These are phyloP conservation scores for Ephydatia muelleri DNA, from an alignment of 37 sponge, comb jelly and placozoan species.

Conservation along the genomic window DNA sequence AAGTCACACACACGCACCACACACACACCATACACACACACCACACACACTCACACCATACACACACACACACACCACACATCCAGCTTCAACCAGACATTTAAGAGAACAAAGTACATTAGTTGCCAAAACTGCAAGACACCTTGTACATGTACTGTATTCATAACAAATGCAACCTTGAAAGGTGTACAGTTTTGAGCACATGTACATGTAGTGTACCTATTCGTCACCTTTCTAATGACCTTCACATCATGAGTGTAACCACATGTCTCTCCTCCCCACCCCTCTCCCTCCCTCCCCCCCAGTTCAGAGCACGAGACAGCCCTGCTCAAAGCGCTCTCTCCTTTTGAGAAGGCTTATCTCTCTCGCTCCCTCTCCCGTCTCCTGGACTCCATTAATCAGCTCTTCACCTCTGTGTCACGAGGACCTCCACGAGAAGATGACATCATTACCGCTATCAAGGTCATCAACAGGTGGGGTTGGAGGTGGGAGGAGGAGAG, in stretches of 20 bases:
- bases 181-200: too few relatives aligned
- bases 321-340: conserved; percentile 65
- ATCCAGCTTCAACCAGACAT: too few relatives aligned
- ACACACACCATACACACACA: too few relatives aligned
- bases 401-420: conserved; percentile 63
- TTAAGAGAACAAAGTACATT: too few relatives aligned
- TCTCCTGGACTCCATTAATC: conserved; percentile 80
- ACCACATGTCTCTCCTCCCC: background rate
- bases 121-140: too few relatives aligned
- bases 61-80: too few relatives aligned
- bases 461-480: conserved; percentile 56
- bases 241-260: background rate
- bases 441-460: conserved; percentile 57
- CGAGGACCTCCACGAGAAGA: conserved; percentile 63
- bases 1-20: too few relatives aligned
- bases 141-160: background rate
- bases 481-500: background rate
- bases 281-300: background rate
- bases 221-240: background rate
- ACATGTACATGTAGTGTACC: background rate
- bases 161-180: too few relatives aligned
- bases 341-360: conserved; percentile 89
- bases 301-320: conserved; percentile 48
- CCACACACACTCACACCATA: too few relatives aligned
- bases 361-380: conserved; percentile 82